Conservation (phyloP, 2,888 invertebrate species). For the Sinelater perroti region DNA sequence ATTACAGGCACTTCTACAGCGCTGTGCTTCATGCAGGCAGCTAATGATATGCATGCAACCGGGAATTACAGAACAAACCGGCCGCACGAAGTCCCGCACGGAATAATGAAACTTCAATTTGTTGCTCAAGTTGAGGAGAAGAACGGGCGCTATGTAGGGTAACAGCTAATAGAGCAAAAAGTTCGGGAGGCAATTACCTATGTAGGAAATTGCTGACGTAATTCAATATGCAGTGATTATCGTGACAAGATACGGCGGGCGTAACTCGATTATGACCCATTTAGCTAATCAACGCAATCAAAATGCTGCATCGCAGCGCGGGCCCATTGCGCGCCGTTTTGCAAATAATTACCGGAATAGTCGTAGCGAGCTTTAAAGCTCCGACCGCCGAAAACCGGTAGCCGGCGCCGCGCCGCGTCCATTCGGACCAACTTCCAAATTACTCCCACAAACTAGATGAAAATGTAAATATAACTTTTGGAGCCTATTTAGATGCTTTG, state of each 20-base stretch:
- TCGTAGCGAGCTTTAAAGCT: neutral
- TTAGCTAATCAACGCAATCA: constrained; percentile 34
- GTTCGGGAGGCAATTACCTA: constrained; percentile 29
- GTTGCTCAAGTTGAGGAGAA: constrained; percentile 12
- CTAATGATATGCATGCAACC: constrained; percentile 34
- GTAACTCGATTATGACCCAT: constrained; percentile 29
- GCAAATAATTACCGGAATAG: constrained; percentile 2
- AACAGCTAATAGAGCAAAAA: constrained; percentile 21
- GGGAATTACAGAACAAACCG: constrained; percentile 23
- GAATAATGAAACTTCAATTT: constrained; percentile 30
- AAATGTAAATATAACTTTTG: constrained; percentile 19
- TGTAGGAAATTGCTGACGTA: constrained; percentile 32
- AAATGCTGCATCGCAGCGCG: constrained; percentile 7
- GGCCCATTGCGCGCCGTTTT: neutral
- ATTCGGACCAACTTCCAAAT: constrained; percentile 9
- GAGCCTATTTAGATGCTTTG: constrained; percentile 17
- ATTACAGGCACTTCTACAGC: constrained; percentile 27
- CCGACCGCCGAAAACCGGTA: neutral
- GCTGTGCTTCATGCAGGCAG: constrained; percentile 30
- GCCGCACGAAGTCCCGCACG: constrained; percentile 17
- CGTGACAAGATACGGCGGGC: constrained; percentile 32
- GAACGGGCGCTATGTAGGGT: neutral
- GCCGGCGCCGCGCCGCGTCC: neutral
- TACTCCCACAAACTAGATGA: constrained; percentile 10
- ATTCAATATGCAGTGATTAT: constrained; percentile 36